phyloP scores from a whole-genome alignment of 2,113 vertebrate species.

The Gulo gulo region DNA sequence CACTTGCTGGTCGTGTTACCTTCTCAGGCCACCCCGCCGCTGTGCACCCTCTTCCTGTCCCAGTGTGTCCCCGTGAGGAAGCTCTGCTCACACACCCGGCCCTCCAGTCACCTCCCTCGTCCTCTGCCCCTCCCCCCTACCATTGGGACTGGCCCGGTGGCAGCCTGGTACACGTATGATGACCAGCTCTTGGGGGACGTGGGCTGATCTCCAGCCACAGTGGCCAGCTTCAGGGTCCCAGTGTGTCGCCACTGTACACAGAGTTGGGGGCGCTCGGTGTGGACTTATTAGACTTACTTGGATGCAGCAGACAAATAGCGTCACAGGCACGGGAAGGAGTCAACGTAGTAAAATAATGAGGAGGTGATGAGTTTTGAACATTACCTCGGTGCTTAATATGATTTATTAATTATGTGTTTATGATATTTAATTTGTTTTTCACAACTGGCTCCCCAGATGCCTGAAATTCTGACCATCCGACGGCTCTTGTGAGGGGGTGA shows the following conservation, averaged over 20 bases:
- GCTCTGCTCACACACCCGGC: background rate
- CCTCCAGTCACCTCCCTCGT: background rate
- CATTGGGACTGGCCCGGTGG: background rate
- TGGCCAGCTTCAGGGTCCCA: background rate
- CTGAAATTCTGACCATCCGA: background rate
- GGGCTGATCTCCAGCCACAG: too few species aligned
- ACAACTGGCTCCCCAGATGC: too few species aligned
- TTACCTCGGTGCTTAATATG: background rate
- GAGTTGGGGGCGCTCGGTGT: background rate
- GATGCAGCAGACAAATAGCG: accelerated
- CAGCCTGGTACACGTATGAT: background rate
- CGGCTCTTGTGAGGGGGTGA: background rate
- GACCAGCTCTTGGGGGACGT: accelerated
- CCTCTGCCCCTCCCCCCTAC: background rate
- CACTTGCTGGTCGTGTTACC: background rate
- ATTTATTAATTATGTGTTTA: background rate
- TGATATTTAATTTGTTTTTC: background rate
- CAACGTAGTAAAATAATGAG: too few species aligned
- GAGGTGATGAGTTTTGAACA: too few species aligned
- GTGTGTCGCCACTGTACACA: accelerated
- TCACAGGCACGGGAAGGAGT: too few species aligned
- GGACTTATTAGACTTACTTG: background rate
- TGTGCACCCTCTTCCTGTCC: background rate
- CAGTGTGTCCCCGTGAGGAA: background rate
- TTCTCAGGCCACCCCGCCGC: background rate